phyloP scores from a whole-genome alignment of 2,888 invertebrate genomes.

The Bhutanitis thaidina region DNA sequence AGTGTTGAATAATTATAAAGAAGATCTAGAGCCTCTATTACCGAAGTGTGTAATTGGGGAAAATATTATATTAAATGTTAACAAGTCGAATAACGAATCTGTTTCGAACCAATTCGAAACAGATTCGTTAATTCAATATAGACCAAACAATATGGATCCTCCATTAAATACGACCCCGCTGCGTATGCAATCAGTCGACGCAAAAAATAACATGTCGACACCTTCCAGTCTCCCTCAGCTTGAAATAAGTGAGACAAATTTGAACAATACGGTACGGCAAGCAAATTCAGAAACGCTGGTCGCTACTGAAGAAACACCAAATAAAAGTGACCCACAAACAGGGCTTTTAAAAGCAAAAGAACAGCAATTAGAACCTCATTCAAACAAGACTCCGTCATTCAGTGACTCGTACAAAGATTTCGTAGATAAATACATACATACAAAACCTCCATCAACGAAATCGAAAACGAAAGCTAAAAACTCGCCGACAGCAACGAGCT shows the following conservation, averaged over 20 bases:
- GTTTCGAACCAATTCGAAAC: conserved; percentile 11
- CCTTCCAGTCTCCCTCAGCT: not conserved
- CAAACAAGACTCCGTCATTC: conserved; percentile 38
- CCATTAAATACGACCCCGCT: not conserved
- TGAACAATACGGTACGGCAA: not conserved
- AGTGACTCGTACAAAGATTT: conserved; percentile 59
- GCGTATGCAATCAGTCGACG: not conserved
- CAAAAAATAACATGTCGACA: not conserved
- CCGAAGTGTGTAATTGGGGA: conserved; percentile 30
- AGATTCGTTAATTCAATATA: not conserved
- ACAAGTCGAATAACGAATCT: conserved; percentile 6
- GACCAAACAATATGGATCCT: not conserved
- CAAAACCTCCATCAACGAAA: too few relatives aligned
- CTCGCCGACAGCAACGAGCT: too few relatives aligned
- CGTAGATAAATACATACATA: conserved; percentile 35
- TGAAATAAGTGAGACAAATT: not conserved
- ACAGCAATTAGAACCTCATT: not conserved
- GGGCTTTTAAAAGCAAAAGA: not conserved
- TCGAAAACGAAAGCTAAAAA: too few relatives aligned
- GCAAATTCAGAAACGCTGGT: not conserved
- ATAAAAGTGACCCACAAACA: too few relatives aligned
- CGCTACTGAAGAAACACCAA: too few relatives aligned
- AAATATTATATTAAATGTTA: conserved; percentile 21
- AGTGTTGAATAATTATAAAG: conserved; percentile 36
- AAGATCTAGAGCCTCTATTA: conserved; percentile 18